Base-by-base conservation (phyloP, 23 tunicate species). In the Halocynthia roretzi region DNA sequence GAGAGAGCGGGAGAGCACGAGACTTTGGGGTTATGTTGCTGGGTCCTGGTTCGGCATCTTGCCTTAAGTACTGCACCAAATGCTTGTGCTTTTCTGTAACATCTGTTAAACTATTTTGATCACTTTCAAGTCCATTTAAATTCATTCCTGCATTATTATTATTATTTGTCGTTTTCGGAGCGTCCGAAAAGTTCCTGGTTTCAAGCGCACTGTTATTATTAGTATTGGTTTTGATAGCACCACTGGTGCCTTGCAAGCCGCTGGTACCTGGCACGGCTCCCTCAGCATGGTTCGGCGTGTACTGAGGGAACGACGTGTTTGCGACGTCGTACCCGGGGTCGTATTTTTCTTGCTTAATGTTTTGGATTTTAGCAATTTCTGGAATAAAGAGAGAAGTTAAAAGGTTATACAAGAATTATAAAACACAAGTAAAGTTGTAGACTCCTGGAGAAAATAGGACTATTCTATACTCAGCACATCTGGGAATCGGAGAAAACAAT, bases 21-120 rank as follows among this genome's bases (percentile, higher is more conserved):
- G 22, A 62, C 0, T 67, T 68, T 23, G 6, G 67, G 14, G n/a
- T 19, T 51, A 51, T 48, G 70, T 31, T 11, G 57, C 53, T 51
- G 54, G 64, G 76, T 8, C 67, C 80, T 8, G 79, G 61, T n/a
- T 62, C 73, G 76, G 76, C 84, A 17, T 73, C 67, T 54, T 88
- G 83, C n/a, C 83, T 74, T 8, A 88, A 70, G 53, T 77, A 88
- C 61, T 77, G 80, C 22, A 88, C 87, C n/a, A 88, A 80, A 65
- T 88, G 84, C 8, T 87, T 80, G 64, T 88, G 95, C 15, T 75
- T 22, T 8, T 84, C 8, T 7, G 81, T 78, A 9, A 68, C 70
- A 52, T 50, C 20, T 6, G 44, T 31, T 31, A 31, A 31, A 31
- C 44, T 31, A 31, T 31, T 31, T 31, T 31, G 44, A 31, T 31